These are phyloP conservation scores for Hyposmocoma kahamanoa DNA, from an alignment of 1,140 invertebrate genomes.

Conservation along the genomic window DNA sequence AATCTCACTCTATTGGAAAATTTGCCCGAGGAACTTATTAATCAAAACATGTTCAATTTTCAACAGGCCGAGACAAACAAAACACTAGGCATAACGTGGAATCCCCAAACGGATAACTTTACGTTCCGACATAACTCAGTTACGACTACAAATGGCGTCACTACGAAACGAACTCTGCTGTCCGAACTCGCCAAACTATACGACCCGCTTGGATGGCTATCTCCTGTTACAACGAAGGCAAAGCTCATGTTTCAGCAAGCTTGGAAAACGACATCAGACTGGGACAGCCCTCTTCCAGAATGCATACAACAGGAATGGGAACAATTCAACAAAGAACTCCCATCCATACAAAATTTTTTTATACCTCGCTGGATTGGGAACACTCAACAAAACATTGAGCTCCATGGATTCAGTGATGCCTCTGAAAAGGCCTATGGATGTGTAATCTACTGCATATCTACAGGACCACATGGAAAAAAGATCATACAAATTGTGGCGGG, in stretches of 20 bases:
- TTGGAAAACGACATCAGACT: neutral
- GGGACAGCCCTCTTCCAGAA: neutral
- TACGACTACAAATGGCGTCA: neutral
- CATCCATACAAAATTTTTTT: neutral
- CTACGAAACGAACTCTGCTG: neutral
- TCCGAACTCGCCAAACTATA: slow-evolving; percentile 5
- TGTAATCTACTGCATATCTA: neutral
- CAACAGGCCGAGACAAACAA: neutral
- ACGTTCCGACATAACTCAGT: neutral
- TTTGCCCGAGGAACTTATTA: neutral
- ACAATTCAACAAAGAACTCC: neutral
- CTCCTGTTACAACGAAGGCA: slow-evolving; percentile 8
- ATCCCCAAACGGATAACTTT: neutral
- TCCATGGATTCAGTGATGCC: neutral
- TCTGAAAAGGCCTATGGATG: slow-evolving; percentile 1
- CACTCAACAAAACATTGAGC: neutral
- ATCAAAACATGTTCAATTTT: neutral
- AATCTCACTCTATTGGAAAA: slow-evolving; percentile 2
- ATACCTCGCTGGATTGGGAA: neutral
- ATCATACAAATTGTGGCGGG: slow-evolving; percentile 2
- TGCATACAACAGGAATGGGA: neutral
- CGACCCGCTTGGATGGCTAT: slow-evolving; percentile 12
- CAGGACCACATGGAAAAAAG: neutral
- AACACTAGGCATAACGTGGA: neutral
- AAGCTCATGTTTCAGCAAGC: slow-evolving; percentile 12